A percentile compares a stretch with the other conserved stretches of the same genome.
These are phyloP conservation scores for Pammene fasciana DNA, from an alignment of 2,888 invertebrate genomes.

Conservation along the genomic window DNA sequence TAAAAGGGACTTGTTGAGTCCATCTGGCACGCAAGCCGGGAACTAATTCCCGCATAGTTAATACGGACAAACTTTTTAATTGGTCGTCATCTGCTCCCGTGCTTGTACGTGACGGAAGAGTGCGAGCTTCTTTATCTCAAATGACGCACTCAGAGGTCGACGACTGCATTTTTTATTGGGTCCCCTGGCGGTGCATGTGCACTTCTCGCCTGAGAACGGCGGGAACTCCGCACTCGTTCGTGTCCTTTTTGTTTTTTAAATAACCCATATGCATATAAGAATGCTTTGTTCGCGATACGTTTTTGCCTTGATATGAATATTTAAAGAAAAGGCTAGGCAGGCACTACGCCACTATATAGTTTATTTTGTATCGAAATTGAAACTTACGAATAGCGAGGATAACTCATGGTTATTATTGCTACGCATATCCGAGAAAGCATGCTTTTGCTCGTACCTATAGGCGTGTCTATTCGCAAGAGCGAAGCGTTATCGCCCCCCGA, in stretches of 20 bases:
- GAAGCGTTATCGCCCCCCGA: slow-evolving; percentile 57
- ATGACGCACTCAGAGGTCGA: slow-evolving; percentile 78
- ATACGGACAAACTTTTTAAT: slow-evolving; percentile 80
- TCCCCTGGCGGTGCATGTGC: slow-evolving; percentile 59
- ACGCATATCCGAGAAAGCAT: neutral
- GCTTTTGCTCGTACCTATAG: slow-evolving; percentile 28
- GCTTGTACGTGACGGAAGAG: slow-evolving; percentile 57
- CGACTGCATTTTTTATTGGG: slow-evolving; percentile 76
- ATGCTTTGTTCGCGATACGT: slow-evolving; percentile 48
- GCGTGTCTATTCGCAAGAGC: slow-evolving; percentile 42
- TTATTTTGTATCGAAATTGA: neutral
- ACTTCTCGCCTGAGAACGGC: slow-evolving; percentile 71
- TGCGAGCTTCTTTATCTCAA: slow-evolving; percentile 64
- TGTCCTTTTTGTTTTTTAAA: slow-evolving; percentile 58
- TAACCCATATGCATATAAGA: slow-evolving; percentile 54
- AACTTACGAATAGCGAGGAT: too few relatives aligned
- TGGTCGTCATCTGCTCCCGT: slow-evolving; percentile 78
- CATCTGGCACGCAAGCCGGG: slow-evolving; percentile 72
- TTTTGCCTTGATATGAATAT: slow-evolving; percentile 17
- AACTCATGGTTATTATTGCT: too few relatives aligned
- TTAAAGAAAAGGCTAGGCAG: slow-evolving; percentile 1
- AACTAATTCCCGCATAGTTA: slow-evolving; percentile 78
- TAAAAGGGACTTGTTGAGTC: slow-evolving; percentile 67
- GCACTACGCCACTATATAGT: neutral
- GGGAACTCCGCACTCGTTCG: slow-evolving; percentile 56